A percentile compares a stretch with the other conserved stretches of the same genome.
These are phyloP conservation scores for Odontesthes bonariensis DNA, from an alignment of 2,113 vertebrate species.

Conservation along the genomic window DNA sequence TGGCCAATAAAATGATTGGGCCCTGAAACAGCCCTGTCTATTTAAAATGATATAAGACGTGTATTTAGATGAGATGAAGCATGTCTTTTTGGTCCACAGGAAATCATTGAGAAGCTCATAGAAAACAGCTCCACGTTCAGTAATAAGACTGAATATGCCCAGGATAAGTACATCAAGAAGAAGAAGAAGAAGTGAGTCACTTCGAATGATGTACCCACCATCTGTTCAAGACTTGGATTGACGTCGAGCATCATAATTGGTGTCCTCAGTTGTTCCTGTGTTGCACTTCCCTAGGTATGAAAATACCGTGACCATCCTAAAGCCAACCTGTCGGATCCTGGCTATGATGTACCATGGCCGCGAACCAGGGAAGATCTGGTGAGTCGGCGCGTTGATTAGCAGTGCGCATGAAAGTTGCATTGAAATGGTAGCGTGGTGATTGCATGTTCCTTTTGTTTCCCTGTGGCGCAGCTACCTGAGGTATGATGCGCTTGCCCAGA, in stretches of 20 bases:
- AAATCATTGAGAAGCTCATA: conserved; percentile 96
- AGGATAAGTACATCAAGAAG: conserved; percentile 99
- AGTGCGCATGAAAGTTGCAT: background rate
- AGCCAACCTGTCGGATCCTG: conserved; percentile 92
- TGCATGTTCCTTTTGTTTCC: background rate
- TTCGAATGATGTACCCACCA: background rate
- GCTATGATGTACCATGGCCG: conserved; percentile 98
- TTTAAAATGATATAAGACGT: no score
- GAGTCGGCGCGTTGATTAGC: conserved; percentile 55
- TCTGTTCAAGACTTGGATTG: background rate
- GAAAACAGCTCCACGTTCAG: conserved; percentile 97
- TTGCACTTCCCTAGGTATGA: conserved; percentile 87
- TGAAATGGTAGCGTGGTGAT: background rate
- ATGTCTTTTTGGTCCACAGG: conserved; percentile 78
- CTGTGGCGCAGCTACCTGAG: conserved; percentile 87
- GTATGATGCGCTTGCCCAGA: conserved; percentile 95
- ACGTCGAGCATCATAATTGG: background rate
- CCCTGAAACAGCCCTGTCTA: no score
- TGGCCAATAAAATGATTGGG: no score
- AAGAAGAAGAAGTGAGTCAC: conserved; percentile 97
- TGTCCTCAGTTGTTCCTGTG: background rate
- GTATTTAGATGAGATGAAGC: background rate
- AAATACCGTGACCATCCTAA: conserved; percentile 89
- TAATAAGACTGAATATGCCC: conserved; percentile 97
- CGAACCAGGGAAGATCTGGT: conserved; percentile 98